Evolutionary conservation across 2,888 invertebrate species (phyloP).

Genomic region (Luperina testacea): DNA sequence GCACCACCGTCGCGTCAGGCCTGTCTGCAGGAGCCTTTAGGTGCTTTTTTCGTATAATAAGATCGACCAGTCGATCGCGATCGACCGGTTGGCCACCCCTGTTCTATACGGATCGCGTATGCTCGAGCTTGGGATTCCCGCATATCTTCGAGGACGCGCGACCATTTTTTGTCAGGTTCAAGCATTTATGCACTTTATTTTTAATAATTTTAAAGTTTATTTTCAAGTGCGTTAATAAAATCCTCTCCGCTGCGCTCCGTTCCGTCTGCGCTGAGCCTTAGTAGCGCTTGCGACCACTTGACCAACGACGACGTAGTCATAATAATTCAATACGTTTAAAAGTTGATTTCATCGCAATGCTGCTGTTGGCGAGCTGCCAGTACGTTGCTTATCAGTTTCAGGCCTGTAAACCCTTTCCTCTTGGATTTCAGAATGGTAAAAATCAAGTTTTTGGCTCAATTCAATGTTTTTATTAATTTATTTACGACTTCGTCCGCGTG

Average conservation of each 20-base stretch:
- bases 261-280: too few species aligned
- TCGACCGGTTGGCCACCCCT: too few species aligned
- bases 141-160: too few species aligned
- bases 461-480: not conserved
- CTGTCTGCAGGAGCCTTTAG: not conserved
- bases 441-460: not conserved
- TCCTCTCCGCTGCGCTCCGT: too few species aligned
- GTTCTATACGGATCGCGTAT: too few species aligned
- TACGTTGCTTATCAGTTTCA: constrained; percentile 30
- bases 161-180: too few species aligned
- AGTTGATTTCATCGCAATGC: constrained; percentile 31
- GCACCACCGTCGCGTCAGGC: not conserved
- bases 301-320: not conserved
- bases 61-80: too few species aligned
- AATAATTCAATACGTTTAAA: constrained; percentile 35
- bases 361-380: constrained; percentile 37
- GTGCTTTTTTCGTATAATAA: too few species aligned
- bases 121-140: too few species aligned
- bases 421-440: constrained; percentile 16
- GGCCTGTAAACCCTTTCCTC: constrained; percentile 5
- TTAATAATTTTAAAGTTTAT: too few species aligned
- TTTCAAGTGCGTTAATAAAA: too few species aligned
- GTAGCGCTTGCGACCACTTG: not conserved
- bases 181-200: too few species aligned
- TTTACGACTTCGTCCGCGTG: not conserved